These are phyloP conservation scores for Scopus umbretta DNA, from an alignment of 2,113 vertebrate species.

Conservation along the genomic window DNA sequence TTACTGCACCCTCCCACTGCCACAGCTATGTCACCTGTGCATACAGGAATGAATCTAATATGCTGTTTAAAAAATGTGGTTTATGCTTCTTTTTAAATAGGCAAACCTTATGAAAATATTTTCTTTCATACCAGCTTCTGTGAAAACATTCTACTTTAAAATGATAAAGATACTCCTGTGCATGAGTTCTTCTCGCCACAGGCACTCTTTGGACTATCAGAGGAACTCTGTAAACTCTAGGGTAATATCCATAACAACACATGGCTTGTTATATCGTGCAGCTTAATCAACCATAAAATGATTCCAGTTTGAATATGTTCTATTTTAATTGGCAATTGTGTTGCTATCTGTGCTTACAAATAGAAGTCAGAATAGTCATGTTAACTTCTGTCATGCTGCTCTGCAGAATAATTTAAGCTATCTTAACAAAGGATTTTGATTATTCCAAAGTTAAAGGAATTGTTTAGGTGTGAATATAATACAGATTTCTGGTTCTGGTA, in stretches of 20 bases:
- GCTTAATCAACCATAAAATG: conserved; percentile 16
- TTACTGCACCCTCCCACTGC: background rate
- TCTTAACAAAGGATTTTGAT: background rate
- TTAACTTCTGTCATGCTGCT: conserved; percentile 51
- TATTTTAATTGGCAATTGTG: conserved; percentile 29
- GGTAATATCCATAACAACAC: background rate
- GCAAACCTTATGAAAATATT: background rate
- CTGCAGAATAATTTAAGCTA: background rate
- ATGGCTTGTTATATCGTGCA: background rate
- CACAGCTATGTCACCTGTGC: background rate
- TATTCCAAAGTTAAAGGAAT: background rate
- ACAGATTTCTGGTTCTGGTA: background rate
- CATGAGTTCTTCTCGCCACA: background rate
- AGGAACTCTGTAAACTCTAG: background rate
- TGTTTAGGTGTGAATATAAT: background rate
- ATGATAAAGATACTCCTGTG: background rate
- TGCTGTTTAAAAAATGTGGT: background rate
- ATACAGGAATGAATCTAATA: background rate
- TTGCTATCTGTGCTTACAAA: background rate
- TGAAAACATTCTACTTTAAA: background rate
- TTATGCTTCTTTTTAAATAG: background rate
- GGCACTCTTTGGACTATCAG: background rate
- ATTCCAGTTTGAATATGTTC: background rate
- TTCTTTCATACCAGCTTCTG: background rate
- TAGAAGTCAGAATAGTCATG: conserved; percentile 6